Evolutionary conservation across 2,797 vertebrate species (phyloP).

Genomic region (Neosilurus hyrtlii): DNA sequence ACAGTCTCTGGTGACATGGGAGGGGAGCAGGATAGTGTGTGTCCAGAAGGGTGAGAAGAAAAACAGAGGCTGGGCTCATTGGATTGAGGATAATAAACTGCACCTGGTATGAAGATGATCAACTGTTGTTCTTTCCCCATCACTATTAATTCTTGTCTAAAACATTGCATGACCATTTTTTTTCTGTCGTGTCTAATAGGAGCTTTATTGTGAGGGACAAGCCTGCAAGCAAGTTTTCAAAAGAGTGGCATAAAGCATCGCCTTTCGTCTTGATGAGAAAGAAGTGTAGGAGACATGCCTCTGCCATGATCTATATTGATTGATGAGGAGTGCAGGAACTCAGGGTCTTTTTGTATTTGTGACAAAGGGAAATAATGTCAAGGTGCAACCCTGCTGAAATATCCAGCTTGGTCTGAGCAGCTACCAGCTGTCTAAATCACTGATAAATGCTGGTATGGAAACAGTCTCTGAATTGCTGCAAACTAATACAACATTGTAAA

Average conservation of each 20-base stretch:
- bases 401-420: too few relatives aligned
- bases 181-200: slow-evolving; percentile 62
- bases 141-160: not conserved
- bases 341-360: too few relatives aligned
- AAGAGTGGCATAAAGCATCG: slow-evolving; percentile 53
- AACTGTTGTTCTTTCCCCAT: not conserved
- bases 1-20: slow-evolving; percentile 82
- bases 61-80: slow-evolving; percentile 85
- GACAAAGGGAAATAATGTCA: not conserved
- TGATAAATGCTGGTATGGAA: too few relatives aligned
- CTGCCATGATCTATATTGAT: not conserved
- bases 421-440: too few relatives aligned
- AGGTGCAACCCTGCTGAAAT: not conserved
- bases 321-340: not conserved
- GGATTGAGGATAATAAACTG: slow-evolving; percentile 84
- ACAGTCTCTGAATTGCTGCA: too few relatives aligned
- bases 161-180: not conserved
- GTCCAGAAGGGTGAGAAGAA: slow-evolving; percentile 86
- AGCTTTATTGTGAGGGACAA: slow-evolving; percentile 84
- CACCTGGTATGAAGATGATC: slow-evolving; percentile 74
- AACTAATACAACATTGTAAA: too few relatives aligned
- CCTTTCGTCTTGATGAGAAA: not conserved
- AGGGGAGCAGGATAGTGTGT: slow-evolving; percentile 81
- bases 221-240: slow-evolving; percentile 85
- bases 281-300: not conserved